These are phyloP conservation scores for Ornithoptera alexandrae DNA, from an alignment of 2,888 invertebrate species.

Conservation along the genomic window DNA sequence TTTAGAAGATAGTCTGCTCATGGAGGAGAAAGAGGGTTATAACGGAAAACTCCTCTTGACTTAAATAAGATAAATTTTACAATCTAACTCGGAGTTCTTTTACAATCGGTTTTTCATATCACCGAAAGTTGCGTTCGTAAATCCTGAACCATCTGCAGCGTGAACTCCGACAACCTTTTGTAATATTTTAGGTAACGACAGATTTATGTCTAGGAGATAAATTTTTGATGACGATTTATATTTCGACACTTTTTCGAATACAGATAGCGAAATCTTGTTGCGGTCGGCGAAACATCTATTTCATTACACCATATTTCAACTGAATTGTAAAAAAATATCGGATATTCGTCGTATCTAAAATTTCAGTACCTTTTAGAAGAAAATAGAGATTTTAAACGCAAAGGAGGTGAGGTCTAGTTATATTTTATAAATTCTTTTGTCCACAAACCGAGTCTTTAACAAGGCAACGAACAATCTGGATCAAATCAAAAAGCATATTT, in stretches of 20 bases:
- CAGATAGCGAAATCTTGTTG: not conserved
- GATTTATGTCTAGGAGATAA: conserved; percentile 7
- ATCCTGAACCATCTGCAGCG: not conserved
- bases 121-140: conserved; percentile 41
- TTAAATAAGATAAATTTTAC: not conserved
- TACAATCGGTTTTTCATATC: conserved; percentile 4
- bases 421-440: not conserved
- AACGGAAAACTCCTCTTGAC: too few relatives aligned
- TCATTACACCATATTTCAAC: not conserved
- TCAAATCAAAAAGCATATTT: conserved; percentile 6
- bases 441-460: not conserved
- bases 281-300: not conserved
- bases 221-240: conserved; percentile 8
- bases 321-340: not conserved
- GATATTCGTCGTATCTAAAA: not conserved
- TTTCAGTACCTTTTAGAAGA: not conserved
- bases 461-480: not conserved
- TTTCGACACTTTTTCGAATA: not conserved
- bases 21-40: too few relatives aligned
- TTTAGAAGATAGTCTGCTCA: too few relatives aligned
- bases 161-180: not conserved
- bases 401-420: not conserved
- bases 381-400: not conserved
- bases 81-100: not conserved
- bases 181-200: conserved; percentile 9